A percentile compares a stretch with the other conserved stretches of the same genome.
phyloP scores from a whole-genome alignment of 1,140 invertebrate species.

The Oedothorax gibbosus region DNA sequence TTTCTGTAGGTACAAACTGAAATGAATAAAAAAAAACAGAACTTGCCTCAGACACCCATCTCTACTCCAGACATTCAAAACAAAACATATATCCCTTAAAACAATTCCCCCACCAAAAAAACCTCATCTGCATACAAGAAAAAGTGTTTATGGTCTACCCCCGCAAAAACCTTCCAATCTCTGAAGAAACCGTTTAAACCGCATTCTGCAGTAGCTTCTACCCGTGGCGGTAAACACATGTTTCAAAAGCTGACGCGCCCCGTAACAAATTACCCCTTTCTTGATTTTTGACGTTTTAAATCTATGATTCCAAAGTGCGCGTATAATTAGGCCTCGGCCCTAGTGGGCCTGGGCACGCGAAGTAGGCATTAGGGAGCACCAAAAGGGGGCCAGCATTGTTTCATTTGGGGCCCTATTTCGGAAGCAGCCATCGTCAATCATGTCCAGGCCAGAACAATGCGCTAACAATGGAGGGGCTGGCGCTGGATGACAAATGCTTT shows the following conservation, averaged over 20 bases:
- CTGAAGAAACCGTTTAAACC: too few relatives aligned
- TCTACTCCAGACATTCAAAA: too few relatives aligned
- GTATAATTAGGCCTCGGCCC: slow-evolving; percentile 57
- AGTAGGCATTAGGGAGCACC: slow-evolving; percentile 51
- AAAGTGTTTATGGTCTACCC: too few relatives aligned
- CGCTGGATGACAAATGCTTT: slow-evolving; percentile 55
- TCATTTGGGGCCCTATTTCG: slow-evolving; percentile 45
- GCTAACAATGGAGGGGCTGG: slow-evolving; percentile 57
- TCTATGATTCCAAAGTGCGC: slow-evolving; percentile 60
- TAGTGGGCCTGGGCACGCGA: slow-evolving; percentile 45
- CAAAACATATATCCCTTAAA: too few relatives aligned
- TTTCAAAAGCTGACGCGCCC: slow-evolving; percentile 61
- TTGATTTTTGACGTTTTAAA: slow-evolving; percentile 62
- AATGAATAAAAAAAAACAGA: too few relatives aligned
- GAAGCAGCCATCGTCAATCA: slow-evolving; percentile 55
- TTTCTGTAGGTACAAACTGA: too few relatives aligned
- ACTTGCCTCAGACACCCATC: too few relatives aligned
- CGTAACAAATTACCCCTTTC: slow-evolving; percentile 59
- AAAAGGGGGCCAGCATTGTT: slow-evolving; percentile 49
- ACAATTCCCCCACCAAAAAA: too few relatives aligned
- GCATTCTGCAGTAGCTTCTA: too few relatives aligned
- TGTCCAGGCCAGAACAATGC: slow-evolving; percentile 34
- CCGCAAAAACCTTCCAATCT: too few relatives aligned
- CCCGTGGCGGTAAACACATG: slow-evolving; percentile 51
- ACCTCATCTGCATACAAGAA: too few relatives aligned